Evolutionary conservation across 2,888 invertebrate species (phyloP).

Genomic region (Mythimna ferrago): DNA sequence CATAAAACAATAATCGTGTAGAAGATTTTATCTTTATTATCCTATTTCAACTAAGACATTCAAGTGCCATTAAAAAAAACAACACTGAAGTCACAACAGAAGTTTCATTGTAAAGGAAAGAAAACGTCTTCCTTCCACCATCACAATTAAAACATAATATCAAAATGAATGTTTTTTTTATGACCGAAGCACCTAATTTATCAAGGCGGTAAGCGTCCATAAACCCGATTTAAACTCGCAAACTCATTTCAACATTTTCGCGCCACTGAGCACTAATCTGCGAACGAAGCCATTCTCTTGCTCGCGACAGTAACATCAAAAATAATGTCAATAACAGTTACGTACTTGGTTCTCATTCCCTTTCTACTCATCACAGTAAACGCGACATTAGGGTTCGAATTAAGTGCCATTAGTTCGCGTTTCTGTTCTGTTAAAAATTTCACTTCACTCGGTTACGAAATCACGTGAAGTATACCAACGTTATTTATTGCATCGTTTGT

Average conservation of each 20-base stretch:
- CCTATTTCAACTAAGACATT: not conserved
- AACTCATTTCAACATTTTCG: slow-evolving; percentile 67
- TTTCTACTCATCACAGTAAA: slow-evolving; percentile 70
- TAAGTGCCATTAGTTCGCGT: slow-evolving; percentile 64
- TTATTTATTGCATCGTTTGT: slow-evolving; percentile 66
- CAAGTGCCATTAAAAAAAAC: not conserved
- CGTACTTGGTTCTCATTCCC: slow-evolving; percentile 65
- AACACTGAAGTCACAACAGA: not conserved
- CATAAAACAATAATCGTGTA: not conserved
- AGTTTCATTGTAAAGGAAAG: slow-evolving; percentile 8
- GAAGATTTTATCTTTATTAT: not conserved
- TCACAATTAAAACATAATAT: slow-evolving; percentile 61
- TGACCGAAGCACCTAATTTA: slow-evolving; percentile 59
- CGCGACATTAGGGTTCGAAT: slow-evolving; percentile 65
- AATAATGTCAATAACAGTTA: slow-evolving; percentile 73
- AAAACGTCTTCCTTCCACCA: slow-evolving; percentile 31
- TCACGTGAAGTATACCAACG: slow-evolving; percentile 63
- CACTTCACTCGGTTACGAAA: slow-evolving; percentile 63
- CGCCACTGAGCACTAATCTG: slow-evolving; percentile 66
- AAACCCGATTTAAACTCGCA: slow-evolving; percentile 64
- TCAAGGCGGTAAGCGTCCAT: slow-evolving; percentile 63
- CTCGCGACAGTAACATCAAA: slow-evolving; percentile 73
- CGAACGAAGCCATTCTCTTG: slow-evolving; percentile 63
- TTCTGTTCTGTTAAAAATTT: slow-evolving; percentile 63
- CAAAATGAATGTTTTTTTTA: slow-evolving; percentile 51